A percentile compares a stretch with the other conserved stretches of the same genome.
phyloP scores from a whole-genome alignment of 2,113 vertebrate species.

The Arothron firmamentum region DNA sequence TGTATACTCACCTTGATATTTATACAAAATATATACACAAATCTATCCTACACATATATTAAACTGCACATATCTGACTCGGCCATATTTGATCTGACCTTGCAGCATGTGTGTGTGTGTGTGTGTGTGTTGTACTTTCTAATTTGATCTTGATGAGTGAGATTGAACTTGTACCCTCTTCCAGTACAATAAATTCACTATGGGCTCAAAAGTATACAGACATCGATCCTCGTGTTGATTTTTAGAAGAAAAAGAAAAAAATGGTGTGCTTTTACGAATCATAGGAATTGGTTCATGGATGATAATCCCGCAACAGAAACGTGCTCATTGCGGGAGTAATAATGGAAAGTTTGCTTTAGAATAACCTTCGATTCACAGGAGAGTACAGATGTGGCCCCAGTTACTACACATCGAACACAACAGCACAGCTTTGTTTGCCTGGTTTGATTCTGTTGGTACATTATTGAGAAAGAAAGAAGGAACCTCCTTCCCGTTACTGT shows the following conservation, averaged over 20 bases:
- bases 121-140: conserved; percentile 9
- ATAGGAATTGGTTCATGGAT: too few relatives aligned
- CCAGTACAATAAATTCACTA: neutral
- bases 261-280: neutral
- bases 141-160: conserved; percentile 35
- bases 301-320: too few relatives aligned
- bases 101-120: neutral
- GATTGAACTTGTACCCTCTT: neutral
- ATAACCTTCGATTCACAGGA: too few relatives aligned
- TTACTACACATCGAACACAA: too few relatives aligned
- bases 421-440: neutral
- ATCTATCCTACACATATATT: too few relatives aligned
- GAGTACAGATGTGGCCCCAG: too few relatives aligned
- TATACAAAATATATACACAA: too few relatives aligned
- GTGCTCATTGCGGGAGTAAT: too few relatives aligned
- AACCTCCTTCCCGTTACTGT: conserved; percentile 37
- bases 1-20: too few relatives aligned
- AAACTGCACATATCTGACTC: too few relatives aligned
- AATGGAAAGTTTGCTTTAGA: too few relatives aligned
- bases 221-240: neutral
- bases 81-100: conserved; percentile 15
- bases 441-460: conserved; percentile 3
- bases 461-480: conserved; percentile 17
- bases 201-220: conserved; percentile 1
- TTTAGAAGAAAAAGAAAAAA: neutral